Percentiles rank a stretch among this genome's conserved stretches.
phyloP scores from a whole-genome alignment of 2,888 invertebrate genomes.

The Mesorhabditis belari region DNA sequence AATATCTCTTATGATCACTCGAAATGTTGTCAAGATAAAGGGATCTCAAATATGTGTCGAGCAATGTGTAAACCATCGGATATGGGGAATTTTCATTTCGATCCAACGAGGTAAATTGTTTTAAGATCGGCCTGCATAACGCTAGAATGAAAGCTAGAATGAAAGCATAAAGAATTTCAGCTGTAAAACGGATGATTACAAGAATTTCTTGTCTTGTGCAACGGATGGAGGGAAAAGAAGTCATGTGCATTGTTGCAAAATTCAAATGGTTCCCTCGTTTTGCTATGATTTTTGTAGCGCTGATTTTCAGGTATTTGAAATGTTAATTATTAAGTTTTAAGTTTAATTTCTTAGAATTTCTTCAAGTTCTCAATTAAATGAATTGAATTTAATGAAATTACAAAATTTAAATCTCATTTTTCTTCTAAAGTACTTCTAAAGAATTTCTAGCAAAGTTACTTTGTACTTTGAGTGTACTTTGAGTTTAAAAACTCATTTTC shows the following conservation, averaged over 20 bases:
- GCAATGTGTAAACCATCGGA: slow-evolving; percentile 65
- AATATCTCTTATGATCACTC: slow-evolving; percentile 48
- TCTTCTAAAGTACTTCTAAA: too few species aligned
- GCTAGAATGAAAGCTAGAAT: neutral
- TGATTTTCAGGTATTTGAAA: slow-evolving; percentile 41
- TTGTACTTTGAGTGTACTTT: too few species aligned
- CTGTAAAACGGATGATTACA: slow-evolving; percentile 49
- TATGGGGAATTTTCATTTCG: slow-evolving; percentile 45
- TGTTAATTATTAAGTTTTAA: too few species aligned
- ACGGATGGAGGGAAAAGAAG: slow-evolving; percentile 45
- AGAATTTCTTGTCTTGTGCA: slow-evolving; percentile 48
- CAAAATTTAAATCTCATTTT: too few species aligned
- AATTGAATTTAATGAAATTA: too few species aligned
- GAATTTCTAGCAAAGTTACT: too few species aligned
- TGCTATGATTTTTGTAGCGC: slow-evolving; percentile 52
- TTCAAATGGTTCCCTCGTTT: slow-evolving; percentile 49
- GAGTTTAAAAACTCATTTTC: too few species aligned
- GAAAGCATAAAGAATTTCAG: slow-evolving; percentile 16
- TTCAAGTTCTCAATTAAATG: too few species aligned
- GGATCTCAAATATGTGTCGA: slow-evolving; percentile 72
- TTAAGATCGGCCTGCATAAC: neutral
- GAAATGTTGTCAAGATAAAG: slow-evolving; percentile 72
- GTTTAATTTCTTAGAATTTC: too few species aligned
- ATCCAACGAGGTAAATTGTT: slow-evolving; percentile 40
- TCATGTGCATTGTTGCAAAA: slow-evolving; percentile 52